These are phyloP conservation scores for Melanerpes aurifrons DNA, from an alignment of 2,113 vertebrate genomes.

Conservation along the genomic window DNA sequence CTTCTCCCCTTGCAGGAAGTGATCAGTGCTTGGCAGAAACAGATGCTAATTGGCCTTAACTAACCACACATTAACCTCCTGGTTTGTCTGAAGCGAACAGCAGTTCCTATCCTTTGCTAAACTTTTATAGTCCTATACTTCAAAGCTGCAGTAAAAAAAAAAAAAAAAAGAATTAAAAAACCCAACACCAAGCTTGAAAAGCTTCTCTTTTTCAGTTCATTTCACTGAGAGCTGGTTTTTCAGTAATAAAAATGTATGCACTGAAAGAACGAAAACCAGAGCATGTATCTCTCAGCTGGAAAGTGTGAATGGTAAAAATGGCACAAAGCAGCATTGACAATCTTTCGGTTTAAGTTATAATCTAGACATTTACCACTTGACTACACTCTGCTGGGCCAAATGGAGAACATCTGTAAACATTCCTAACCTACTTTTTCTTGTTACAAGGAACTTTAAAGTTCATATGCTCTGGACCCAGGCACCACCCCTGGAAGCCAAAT, in stretches of 20 bases:
- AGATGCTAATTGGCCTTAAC: constrained; percentile 17
- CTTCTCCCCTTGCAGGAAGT: background rate
- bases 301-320: background rate
- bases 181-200: background rate
- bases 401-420: background rate
- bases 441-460: background rate
- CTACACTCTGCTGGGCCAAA: background rate
- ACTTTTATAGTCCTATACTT: background rate
- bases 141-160: background rate
- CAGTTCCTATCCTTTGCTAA: background rate
- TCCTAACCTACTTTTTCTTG: background rate
- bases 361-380: background rate
- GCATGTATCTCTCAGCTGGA: background rate
- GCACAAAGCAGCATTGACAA: background rate
- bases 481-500: background rate
- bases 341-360: background rate
- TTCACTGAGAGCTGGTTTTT: background rate
- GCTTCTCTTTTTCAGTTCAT: background rate
- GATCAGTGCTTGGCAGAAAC: constrained; percentile 6
- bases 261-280: background rate
- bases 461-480: background rate
- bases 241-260: background rate
- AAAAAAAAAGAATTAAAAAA: no score
- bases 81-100: background rate
- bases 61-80: background rate